These are phyloP conservation scores for Platyura marginata DNA, from an alignment of 1,140 invertebrate genomes.

Conservation along the genomic window DNA sequence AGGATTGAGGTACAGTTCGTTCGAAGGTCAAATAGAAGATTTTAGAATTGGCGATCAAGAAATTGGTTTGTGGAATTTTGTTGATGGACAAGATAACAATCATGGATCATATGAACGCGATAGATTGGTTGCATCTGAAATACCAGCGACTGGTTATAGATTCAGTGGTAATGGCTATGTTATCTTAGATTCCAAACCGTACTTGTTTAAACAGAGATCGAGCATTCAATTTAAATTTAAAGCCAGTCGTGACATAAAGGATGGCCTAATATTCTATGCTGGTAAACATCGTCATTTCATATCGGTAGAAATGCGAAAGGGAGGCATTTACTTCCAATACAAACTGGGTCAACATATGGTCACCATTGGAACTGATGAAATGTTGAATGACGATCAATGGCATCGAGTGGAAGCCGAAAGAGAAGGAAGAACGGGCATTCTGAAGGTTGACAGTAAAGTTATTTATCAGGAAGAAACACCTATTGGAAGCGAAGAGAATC, in stretches of 20 bases:
- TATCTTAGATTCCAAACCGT: constrained; percentile 37
- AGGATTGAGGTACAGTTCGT: constrained; percentile 48
- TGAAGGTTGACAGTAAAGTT: constrained; percentile 46
- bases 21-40: constrained; percentile 81
- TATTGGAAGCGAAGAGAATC: constrained; percentile 17
- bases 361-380: constrained; percentile 31
- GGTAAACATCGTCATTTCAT: constrained; percentile 58
- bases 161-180: constrained; percentile 79
- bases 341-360: constrained; percentile 43
- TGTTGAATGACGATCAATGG: constrained; percentile 71
- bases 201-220: constrained; percentile 32
- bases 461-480: constrained; percentile 22
- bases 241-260: constrained; percentile 48
- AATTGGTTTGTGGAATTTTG: constrained; percentile 91
- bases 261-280: constrained; percentile 77
- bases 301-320: constrained; percentile 64
- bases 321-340: constrained; percentile 51
- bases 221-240: constrained; percentile 62
- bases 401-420: constrained; percentile 56
- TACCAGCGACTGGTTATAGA: constrained; percentile 42
- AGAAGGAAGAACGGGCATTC: constrained; percentile 37
- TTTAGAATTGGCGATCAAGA: constrained; percentile 71
- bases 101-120: constrained; percentile 43
- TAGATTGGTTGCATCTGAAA: constrained; percentile 14
- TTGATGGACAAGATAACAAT: constrained; percentile 54